Percentiles rank a stretch among this genome's conserved stretches.
Evolutionary conservation across 2,888 invertebrate species (phyloP).

Genomic region (Thecophora atra): DNA sequence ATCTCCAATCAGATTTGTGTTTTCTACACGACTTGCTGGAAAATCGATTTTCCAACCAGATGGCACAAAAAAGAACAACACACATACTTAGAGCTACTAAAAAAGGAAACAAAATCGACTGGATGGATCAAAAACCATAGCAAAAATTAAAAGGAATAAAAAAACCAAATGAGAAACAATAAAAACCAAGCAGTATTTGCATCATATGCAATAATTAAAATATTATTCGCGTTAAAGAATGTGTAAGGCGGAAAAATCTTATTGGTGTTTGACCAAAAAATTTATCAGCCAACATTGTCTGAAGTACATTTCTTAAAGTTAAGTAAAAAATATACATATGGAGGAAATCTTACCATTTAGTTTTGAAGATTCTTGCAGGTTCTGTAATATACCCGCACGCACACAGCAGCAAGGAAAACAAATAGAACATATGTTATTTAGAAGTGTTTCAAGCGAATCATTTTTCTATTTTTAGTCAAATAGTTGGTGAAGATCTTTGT

Average conservation of each 20-base stretch:
- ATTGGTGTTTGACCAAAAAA: no score
- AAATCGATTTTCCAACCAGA: slow-evolving; percentile 41
- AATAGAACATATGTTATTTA: slow-evolving; percentile 41
- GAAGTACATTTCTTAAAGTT: no score
- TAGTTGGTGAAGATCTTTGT: slow-evolving; percentile 29
- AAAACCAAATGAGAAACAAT: background rate
- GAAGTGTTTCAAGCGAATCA: slow-evolving; percentile 62
- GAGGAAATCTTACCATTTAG: no score
- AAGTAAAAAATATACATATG: no score
- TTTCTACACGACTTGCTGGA: slow-evolving; percentile 30
- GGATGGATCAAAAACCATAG: background rate
- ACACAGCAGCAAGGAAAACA: background rate
- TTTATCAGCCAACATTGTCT: no score
- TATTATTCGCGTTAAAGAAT: no score
- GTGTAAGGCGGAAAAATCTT: no score
- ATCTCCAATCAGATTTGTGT: slow-evolving; percentile 17
- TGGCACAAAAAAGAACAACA: background rate
- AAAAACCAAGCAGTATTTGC: background rate
- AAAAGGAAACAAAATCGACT: background rate
- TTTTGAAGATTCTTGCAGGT: no score
- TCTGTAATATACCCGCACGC: background rate
- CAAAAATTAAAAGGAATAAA: background rate
- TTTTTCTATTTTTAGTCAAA: slow-evolving; percentile 51
- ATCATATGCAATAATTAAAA: background rate
- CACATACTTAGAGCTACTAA: background rate